Evolutionary conservation across 2,113 vertebrate species (phyloP).

Genomic region (Pagrus major): DNA sequence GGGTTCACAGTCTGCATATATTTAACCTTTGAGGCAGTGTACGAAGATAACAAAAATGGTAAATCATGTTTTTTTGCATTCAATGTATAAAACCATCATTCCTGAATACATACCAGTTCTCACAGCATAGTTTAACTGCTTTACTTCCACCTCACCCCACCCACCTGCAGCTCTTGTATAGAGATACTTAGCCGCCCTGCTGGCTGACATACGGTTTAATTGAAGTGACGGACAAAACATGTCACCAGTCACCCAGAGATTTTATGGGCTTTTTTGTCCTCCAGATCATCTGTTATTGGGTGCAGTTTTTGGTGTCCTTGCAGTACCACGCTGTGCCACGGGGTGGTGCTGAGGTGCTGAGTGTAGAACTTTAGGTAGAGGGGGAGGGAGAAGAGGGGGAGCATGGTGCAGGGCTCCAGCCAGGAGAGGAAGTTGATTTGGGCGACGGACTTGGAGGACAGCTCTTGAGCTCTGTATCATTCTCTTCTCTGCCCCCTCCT

Average conservation of each 20-base stretch:
- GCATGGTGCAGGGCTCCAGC: constrained; percentile 87
- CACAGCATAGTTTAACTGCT: background rate
- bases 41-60: constrained; percentile 2
- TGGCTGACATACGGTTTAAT: background rate
- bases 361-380: constrained; percentile 36
- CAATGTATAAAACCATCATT: background rate
- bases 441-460: constrained; percentile 87
- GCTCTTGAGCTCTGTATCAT: constrained; percentile 52
- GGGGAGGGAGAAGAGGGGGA: constrained; percentile 86
- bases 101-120: background rate
- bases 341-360: background rate
- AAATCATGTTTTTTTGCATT: constrained; percentile 19
- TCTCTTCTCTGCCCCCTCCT: constrained; percentile 31
- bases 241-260: background rate
- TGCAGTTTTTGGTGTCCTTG: background rate
- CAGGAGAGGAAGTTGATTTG: constrained; percentile 79
- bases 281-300: background rate
- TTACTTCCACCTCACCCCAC: background rate
- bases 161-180: background rate
- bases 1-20: constrained; percentile 7
- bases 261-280: background rate
- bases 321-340: background rate
- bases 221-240: background rate
- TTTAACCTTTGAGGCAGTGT: background rate
- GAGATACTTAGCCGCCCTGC: background rate